These are phyloP conservation scores for Neoniphon sammara DNA, from an alignment of 2,797 vertebrate genomes.

Conservation along the genomic window DNA sequence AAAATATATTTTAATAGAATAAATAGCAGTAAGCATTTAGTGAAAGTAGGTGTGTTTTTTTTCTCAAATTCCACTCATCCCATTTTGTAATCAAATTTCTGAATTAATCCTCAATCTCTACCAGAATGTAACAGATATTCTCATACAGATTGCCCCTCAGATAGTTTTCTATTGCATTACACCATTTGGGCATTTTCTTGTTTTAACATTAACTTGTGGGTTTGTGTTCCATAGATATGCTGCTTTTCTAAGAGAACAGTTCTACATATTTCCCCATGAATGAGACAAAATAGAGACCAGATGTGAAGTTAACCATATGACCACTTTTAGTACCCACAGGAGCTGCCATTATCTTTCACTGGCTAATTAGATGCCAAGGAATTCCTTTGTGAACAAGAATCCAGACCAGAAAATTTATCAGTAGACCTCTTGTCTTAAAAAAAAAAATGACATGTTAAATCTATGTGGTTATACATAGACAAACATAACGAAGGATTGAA, in stretches of 20 bases:
- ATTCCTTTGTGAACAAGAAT: constrained; percentile 23
- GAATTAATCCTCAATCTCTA: not conserved
- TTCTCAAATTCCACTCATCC: too few species aligned
- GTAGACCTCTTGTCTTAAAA: not conserved
- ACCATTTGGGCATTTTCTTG: not conserved
- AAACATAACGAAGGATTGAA: not conserved
- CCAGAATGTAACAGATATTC: not conserved
- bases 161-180: constrained; percentile 11
- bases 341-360: constrained; percentile 47
- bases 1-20: too few species aligned
- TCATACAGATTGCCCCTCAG: too few species aligned
- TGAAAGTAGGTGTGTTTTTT: too few species aligned
- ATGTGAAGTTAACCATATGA: constrained; percentile 63
- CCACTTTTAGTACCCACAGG: constrained; percentile 46
- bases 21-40: too few species aligned
- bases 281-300: constrained; percentile 53
- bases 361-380: constrained; percentile 10
- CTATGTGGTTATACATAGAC: not conserved
- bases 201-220: not conserved
- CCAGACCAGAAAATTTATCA: not conserved
- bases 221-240: constrained; percentile 17
- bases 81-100: not conserved
- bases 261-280: constrained; percentile 43
- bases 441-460: not conserved
- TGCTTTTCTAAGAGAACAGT: constrained; percentile 10